These are phyloP conservation scores for Epistrophe grossulariae DNA, from an alignment of 2,888 invertebrate genomes.

Conservation along the genomic window DNA sequence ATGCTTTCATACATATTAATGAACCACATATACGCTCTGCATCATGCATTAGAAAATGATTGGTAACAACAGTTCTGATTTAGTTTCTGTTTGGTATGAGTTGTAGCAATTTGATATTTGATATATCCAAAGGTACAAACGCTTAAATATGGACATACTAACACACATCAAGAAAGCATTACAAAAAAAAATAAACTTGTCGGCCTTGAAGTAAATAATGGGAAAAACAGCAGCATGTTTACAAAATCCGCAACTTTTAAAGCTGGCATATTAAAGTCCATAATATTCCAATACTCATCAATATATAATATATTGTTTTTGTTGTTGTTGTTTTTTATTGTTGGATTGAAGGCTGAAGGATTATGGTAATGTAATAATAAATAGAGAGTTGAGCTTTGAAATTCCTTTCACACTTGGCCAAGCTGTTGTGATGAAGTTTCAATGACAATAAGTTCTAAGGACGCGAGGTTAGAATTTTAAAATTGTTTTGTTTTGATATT, in stretches of 20 bases:
- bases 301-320: background rate
- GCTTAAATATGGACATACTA: background rate
- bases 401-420: background rate
- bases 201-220: background rate
- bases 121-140: background rate
- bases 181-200: background rate
- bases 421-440: background rate
- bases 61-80: background rate
- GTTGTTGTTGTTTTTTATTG: background rate
- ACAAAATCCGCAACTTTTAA: slow-evolving; percentile 3
- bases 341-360: background rate
- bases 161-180: background rate
- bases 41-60: slow-evolving; percentile 3
- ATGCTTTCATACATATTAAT: background rate
- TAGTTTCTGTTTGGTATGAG: background rate
- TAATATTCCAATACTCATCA: background rate
- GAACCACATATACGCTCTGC: background rate
- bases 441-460: background rate
- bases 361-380: background rate
- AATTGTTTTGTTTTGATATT: no score
- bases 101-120: background rate
- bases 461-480: no score
- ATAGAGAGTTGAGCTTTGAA: background rate
- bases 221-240: slow-evolving; percentile 2
- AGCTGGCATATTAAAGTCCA: background rate